phyloP scores from a whole-genome alignment of 2,888 invertebrate genomes.

The Mellilla xanthometata region DNA sequence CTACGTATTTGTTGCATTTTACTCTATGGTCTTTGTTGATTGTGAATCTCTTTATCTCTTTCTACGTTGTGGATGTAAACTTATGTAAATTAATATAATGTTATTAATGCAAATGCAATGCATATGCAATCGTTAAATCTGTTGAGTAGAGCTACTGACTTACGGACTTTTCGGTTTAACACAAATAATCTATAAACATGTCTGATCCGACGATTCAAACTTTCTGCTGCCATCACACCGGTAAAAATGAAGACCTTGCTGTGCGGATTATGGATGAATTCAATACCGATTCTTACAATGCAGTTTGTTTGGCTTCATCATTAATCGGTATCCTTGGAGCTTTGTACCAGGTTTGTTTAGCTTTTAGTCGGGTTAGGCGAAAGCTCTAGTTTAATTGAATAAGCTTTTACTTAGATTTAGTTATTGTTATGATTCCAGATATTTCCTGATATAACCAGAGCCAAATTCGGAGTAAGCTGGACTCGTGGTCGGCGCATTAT shows the following conservation, averaged over 20 bases:
- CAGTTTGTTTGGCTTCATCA: conserved; percentile 88
- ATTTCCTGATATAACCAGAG: conserved; percentile 81
- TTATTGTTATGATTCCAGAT: conserved; percentile 74
- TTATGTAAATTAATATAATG: too few species aligned
- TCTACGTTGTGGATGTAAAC: too few species aligned
- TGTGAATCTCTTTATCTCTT: too few species aligned
- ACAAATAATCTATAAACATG: conserved; percentile 44
- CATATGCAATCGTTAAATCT: neutral
- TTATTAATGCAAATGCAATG: neutral
- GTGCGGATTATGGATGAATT: conserved; percentile 87
- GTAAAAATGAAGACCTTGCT: conserved; percentile 84
- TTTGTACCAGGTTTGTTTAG: conserved; percentile 85
- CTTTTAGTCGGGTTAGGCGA: neutral
- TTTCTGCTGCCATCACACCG: conserved; percentile 89
- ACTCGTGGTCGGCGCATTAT: conserved; percentile 87
- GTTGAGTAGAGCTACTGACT: neutral
- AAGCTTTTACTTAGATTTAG: neutral
- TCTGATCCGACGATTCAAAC: conserved; percentile 93
- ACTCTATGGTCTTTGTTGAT: too few species aligned
- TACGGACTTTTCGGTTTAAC: neutral
- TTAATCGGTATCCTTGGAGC: conserved; percentile 89
- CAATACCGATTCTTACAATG: conserved; percentile 88
- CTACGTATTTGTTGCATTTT: too few species aligned
- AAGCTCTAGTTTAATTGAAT: neutral
- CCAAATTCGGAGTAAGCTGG: conserved; percentile 80